Conservation (phyloP, 2,113 vertebrate genomes). For the Prinia subflava region DNA sequence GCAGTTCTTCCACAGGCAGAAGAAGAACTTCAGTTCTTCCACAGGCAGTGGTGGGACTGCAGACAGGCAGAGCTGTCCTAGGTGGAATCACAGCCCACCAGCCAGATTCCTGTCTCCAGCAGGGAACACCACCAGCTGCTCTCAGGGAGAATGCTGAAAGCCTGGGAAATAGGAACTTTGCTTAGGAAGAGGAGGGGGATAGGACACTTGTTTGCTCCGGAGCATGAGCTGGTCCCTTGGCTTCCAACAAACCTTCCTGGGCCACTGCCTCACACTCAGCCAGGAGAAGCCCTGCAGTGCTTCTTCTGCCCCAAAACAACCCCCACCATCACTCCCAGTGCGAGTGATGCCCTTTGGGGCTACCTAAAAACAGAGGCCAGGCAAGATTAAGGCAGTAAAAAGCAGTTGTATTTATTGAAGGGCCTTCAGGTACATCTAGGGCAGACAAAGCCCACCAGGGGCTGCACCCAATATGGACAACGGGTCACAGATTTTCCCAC, state of each 20-base stretch:
- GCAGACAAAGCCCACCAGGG: accelerated
- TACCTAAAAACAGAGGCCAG: not conserved
- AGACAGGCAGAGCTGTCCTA: not conserved
- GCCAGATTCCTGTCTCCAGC: not conserved
- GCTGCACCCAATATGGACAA: not conserved
- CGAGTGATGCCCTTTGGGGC: not conserved
- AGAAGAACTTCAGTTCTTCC: not conserved
- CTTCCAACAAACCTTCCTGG: accelerated
- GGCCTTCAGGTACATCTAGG: not conserved
- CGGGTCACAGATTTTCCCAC: accelerated
- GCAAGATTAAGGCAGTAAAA: not conserved
- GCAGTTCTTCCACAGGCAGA: not conserved
- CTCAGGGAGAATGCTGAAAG: not conserved
- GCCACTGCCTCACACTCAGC: not conserved
- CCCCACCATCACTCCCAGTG: accelerated
- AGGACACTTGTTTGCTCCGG: not conserved
- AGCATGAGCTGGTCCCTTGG: not conserved
- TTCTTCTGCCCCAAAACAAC: not conserved
- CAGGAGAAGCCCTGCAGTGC: accelerated
- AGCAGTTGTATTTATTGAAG: not conserved
- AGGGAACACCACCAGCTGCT: not conserved
- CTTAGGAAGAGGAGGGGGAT: not conserved
- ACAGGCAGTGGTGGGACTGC: not conserved
- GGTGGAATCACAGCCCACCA: not conserved
- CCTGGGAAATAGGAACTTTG: not conserved